A percentile compares a stretch with the other conserved stretches of the same genome.
phyloP scores from a whole-genome alignment of 2,888 invertebrate species.

The Conomelus anceps region DNA sequence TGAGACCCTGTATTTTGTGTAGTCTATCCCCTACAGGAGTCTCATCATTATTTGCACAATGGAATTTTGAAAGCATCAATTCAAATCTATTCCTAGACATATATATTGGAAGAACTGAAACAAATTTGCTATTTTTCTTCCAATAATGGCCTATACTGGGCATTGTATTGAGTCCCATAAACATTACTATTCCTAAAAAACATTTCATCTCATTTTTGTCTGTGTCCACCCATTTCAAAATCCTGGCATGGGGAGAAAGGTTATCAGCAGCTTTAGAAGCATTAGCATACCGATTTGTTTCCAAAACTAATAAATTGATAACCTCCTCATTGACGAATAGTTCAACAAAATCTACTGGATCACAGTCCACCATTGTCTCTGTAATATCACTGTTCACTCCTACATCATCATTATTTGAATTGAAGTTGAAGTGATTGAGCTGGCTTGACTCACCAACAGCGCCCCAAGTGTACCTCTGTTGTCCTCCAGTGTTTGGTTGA shows the following conservation, averaged over 20 bases:
- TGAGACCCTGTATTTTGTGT: not conserved
- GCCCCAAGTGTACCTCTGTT: constrained; percentile 7
- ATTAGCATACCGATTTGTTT: constrained; percentile 20
- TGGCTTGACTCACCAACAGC: too few relatives aligned
- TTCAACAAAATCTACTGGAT: constrained; percentile 14
- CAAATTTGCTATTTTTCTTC: constrained; percentile 29
- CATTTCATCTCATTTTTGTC: constrained; percentile 34
- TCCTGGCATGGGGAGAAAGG: not conserved
- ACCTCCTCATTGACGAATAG: constrained; percentile 12
- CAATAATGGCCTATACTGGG: constrained; percentile 37
- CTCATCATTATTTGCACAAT: constrained; percentile 5
- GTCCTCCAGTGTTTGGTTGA: too few relatives aligned
- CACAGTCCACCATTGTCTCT: not conserved
- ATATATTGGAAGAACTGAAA: not conserved
- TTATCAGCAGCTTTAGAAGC: not conserved
- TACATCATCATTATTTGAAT: not conserved
- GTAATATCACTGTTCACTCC: too few relatives aligned
- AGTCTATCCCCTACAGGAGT: not conserved
- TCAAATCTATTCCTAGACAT: constrained; percentile 9
- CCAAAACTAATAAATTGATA: constrained; percentile 13
- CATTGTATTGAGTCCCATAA: constrained; percentile 36
- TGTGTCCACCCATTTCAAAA: constrained; percentile 32
- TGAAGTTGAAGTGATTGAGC: not conserved
- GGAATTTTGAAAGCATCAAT: not conserved
- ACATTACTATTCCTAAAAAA: constrained; percentile 36